Evolutionary conservation across 2,797 vertebrate species (phyloP).

Genomic region (Girardinus metallicus): DNA sequence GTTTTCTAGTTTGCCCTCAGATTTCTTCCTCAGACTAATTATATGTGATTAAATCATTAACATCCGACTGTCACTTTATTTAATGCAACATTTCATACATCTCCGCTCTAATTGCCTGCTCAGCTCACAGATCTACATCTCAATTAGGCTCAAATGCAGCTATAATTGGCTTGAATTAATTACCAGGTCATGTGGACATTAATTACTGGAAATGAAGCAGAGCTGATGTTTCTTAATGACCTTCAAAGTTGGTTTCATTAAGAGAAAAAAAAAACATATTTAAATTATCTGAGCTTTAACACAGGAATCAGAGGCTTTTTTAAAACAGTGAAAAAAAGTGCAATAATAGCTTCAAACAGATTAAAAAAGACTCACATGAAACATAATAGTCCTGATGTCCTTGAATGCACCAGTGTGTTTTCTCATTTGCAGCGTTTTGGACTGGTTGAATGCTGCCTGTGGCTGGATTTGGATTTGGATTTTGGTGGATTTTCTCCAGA

Average conservation of each 20-base stretch:
- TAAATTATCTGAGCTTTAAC: constrained; percentile 3
- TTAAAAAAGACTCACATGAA: background rate
- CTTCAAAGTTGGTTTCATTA: constrained; percentile 15
- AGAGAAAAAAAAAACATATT: constrained; percentile 9
- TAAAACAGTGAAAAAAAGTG: background rate
- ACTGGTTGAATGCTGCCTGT: background rate
- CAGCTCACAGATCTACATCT: constrained; percentile 66
- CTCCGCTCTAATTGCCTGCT: constrained; percentile 65
- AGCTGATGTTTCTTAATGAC: constrained; percentile 56
- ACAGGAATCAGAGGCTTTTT: background rate
- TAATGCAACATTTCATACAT: constrained; percentile 36
- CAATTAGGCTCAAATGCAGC: constrained; percentile 69
- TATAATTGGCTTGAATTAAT: constrained; percentile 75
- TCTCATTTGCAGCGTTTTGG: background rate
- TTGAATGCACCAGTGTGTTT: background rate
- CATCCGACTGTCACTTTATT: constrained; percentile 40
- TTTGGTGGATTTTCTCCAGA: background rate
- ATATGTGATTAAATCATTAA: constrained; percentile 61
- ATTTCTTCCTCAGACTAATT: constrained; percentile 43
- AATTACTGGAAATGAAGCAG: constrained; percentile 70
- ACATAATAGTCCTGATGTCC: background rate
- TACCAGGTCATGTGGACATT: constrained; percentile 58
- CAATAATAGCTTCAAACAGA: background rate
- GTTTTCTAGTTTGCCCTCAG: background rate
- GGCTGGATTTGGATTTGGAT: background rate